Base-by-base conservation (phyloP, 2,888 invertebrate genomes). In the Meloe dianella region DNA sequence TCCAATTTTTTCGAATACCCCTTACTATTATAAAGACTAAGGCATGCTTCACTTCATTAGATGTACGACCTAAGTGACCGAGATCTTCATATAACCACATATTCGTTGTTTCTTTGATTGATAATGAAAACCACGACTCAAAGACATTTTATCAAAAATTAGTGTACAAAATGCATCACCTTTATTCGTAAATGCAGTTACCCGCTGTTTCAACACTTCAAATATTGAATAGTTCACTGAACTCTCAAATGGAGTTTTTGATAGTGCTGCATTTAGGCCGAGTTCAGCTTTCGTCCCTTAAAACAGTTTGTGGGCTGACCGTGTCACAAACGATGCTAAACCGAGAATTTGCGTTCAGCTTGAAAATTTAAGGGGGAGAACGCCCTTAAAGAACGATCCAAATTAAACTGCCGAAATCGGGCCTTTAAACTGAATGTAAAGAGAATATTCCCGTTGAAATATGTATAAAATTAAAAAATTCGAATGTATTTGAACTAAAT, bases 41-140 rank as follows among this genome's bases (percentile, higher is more conserved):
- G 2, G 57, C 57, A 29, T 57, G 29, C 6, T 57, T 14, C 10
- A 30, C 58, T 29, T 35, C 20, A 17, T 14, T 27, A 14, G 10
- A 20, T 29, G 58, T 29, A 32, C 58, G 9, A 1, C 58, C 29
- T 29, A 58, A 35, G 22, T 57, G 57, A 2, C 27, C 57, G 2
- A 57, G 14, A 32, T 27, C 57, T 57, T 57, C 57, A 27, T 57
- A 57, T n/a, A n/a, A 2, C 57, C 57, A 57, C 3, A n/a, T 24
- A 57, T 57, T 2, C n/a, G 17, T 30, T 24, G 29, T 24, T 17
- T 30, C 8, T 12, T 8, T 57, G 8, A 17, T 2, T 47, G 9
- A 20, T 8, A 47, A n/a, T 20, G 4, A 47, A 47, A 20, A 10
- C 9, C 47, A 9, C 47, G 17, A 2, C 20, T 47, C 20, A 47